Percentiles rank a stretch among this genome's conserved stretches.
Conservation (phyloP, 1,140 invertebrate genomes). For the Drosophila parabipectinata region DNA sequence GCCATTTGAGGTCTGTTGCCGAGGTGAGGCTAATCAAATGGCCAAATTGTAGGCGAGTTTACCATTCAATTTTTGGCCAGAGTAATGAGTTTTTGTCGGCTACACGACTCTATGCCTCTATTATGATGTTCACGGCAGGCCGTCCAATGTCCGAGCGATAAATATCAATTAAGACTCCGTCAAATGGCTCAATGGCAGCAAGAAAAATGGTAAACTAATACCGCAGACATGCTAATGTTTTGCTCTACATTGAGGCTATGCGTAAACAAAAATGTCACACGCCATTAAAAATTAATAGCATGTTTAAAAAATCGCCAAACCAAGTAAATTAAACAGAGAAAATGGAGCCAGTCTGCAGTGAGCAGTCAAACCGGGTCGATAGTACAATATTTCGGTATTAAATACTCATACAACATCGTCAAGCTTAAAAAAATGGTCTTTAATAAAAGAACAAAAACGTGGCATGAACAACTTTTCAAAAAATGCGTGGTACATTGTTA, state of each 20-base stretch:
- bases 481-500: conserved; percentile 66
- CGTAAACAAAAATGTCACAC: conserved; percentile 75
- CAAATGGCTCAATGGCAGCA: conserved; percentile 62
- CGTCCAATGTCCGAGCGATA: conserved; percentile 33
- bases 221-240: conserved; percentile 68
- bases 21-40: conserved; percentile 63
- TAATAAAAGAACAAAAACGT: conserved; percentile 63
- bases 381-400: conserved; percentile 53
- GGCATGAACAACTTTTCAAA: conserved; percentile 67
- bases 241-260: conserved; percentile 67
- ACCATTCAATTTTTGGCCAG: conserved; percentile 27
- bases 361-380: conserved; percentile 70
- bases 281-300: conserved; percentile 74
- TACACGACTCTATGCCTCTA: conserved; percentile 37
- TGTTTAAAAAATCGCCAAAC: conserved; percentile 50
- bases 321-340: conserved; percentile 40
- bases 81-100: conserved; percentile 47
- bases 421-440: conserved; percentile 45
- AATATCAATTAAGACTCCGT: conserved; percentile 71
- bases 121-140: conserved; percentile 59
- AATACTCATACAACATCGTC: conserved; percentile 38
- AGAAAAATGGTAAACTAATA: conserved; percentile 66
- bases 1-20: conserved; percentile 45
- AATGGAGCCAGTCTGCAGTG: conserved; percentile 52
- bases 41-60: conserved; percentile 51